Evolutionary conservation across 2,113 vertebrate genomes (phyloP).

Genomic region (Mixornis gularis): DNA sequence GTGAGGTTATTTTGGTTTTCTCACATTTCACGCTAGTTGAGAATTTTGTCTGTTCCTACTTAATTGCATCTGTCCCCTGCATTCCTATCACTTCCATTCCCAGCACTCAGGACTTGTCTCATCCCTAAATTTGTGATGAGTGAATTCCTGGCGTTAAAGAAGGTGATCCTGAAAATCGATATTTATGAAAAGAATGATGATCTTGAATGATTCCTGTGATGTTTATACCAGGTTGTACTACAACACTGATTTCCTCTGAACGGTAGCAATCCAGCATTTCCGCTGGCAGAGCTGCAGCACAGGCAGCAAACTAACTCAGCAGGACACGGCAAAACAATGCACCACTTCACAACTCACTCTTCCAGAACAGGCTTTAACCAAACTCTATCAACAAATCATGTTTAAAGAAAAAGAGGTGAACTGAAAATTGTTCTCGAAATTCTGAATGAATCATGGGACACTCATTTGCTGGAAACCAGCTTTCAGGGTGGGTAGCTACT

Average conservation of each 20-base stretch:
- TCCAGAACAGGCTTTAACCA: neutral
- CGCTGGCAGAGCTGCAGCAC: neutral
- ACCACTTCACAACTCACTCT: neutral
- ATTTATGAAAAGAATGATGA: neutral
- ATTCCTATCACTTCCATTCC: neutral
- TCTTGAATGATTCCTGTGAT: neutral
- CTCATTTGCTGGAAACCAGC: neutral
- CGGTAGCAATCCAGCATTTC: rapidly evolving
- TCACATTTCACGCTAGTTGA: neutral
- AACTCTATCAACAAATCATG: neutral
- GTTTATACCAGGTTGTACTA: neutral
- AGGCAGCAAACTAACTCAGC: neutral
- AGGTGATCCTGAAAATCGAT: neutral
- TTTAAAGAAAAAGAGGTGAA: neutral
- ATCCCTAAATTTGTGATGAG: neutral
- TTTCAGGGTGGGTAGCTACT: neutral
- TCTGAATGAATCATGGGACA: neutral
- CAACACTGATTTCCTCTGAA: neutral
- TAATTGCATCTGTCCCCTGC: neutral
- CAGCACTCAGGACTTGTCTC: neutral
- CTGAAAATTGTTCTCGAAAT: neutral
- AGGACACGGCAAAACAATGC: neutral
- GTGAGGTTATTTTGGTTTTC: neutral
- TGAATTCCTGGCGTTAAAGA: neutral
- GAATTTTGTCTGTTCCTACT: neutral